Conservation (phyloP, 2,888 invertebrate genomes). For the Macaria liturata region DNA sequence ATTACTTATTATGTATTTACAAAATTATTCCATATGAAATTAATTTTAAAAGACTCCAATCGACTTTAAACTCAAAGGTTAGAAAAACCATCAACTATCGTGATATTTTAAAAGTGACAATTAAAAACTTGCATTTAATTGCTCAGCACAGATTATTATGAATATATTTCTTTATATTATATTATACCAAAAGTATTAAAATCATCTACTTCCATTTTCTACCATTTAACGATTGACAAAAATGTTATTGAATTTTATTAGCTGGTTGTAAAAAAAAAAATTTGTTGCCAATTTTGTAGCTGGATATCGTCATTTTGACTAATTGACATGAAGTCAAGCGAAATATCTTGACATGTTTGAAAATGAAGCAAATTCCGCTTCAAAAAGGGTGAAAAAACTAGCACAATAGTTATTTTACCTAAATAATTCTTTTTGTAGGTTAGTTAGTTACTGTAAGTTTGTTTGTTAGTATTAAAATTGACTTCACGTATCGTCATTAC, state of each 20-base stretch:
- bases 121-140: slow-evolving; percentile 6
- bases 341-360: no score
- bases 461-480: no score
- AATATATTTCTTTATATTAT: slow-evolving; percentile 10
- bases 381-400: no score
- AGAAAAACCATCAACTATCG: slow-evolving; percentile 7
- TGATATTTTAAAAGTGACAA: slow-evolving; percentile 7
- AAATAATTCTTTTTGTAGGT: no score
- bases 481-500: no score
- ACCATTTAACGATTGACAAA: not conserved
- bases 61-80: slow-evolving; percentile 5
- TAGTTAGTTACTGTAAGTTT: no score
- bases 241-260: not conserved
- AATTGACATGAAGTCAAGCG: not conserved
- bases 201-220: slow-evolving; percentile 22
- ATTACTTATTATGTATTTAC: no score
- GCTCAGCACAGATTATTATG: slow-evolving; percentile 13
- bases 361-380: no score
- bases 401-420: no score
- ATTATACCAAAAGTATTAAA: slow-evolving; percentile 24
- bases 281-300: slow-evolving; percentile 11
- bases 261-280: slow-evolving; percentile 2
- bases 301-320: slow-evolving; percentile 6
- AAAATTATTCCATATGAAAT: no score
- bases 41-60: not conserved